Evolutionary conservation across 2,797 vertebrate genomes (phyloP).

Genomic region (Champsocephalus gunnari): DNA sequence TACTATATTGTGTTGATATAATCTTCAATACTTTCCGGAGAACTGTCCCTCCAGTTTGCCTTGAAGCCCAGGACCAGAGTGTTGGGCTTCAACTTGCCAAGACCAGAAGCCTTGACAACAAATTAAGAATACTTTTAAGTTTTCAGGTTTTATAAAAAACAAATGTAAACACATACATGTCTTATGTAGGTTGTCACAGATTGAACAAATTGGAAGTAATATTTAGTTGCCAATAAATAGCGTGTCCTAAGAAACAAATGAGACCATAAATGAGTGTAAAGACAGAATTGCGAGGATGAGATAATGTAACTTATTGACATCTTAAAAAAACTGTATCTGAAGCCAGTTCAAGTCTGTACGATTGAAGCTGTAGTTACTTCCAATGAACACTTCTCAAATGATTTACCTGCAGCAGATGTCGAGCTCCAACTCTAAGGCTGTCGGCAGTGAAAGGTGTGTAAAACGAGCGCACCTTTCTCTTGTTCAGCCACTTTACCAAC

Average conservation of each 20-base stretch:
- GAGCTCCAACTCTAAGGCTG: slow-evolving; percentile 75
- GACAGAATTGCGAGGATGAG: background rate
- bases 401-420: slow-evolving; percentile 82
- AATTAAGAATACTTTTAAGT: background rate
- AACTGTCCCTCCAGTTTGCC: slow-evolving; percentile 81
- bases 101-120: slow-evolving; percentile 77
- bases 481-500: slow-evolving; percentile 81
- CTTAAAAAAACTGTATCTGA: background rate
- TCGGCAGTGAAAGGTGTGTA: slow-evolving; percentile 73
- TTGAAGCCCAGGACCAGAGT: slow-evolving; percentile 85
- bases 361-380: background rate
- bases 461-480: slow-evolving; percentile 82
- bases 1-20: slow-evolving; percentile 85
- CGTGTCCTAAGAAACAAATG: background rate
- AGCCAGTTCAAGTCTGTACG: background rate
- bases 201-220: background rate
- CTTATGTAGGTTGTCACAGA: background rate
- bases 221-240: background rate
- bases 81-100: slow-evolving; percentile 86
- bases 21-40: slow-evolving; percentile 74
- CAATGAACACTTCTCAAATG: background rate
- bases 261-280: background rate
- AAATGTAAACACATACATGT: background rate
- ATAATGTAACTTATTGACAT: background rate
- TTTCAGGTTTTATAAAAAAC: background rate